These are phyloP conservation scores for Oligia latruncula DNA, from an alignment of 2,888 invertebrate species.

Conservation along the genomic window DNA sequence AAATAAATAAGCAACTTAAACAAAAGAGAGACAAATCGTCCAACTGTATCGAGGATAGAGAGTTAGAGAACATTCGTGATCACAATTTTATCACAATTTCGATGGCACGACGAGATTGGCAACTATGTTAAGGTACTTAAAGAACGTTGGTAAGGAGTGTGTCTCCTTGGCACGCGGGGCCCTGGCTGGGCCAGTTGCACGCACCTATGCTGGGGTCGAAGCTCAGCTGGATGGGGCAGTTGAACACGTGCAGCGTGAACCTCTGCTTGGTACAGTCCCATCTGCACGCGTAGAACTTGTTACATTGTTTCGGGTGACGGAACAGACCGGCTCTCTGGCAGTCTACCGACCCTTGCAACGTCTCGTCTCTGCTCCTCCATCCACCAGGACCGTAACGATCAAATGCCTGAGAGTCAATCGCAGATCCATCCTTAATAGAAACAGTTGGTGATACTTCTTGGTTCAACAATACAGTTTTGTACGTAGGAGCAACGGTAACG, in stretches of 20 bases:
- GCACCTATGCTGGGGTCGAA: slow-evolving; percentile 94
- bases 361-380: slow-evolving; percentile 90
- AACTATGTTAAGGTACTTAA: slow-evolving; percentile 73
- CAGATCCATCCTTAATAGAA: slow-evolving; percentile 69
- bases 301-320: slow-evolving; percentile 94
- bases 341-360: slow-evolving; percentile 90
- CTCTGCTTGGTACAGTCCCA: slow-evolving; percentile 94
- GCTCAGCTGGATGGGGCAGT: slow-evolving; percentile 94
- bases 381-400: slow-evolving; percentile 92
- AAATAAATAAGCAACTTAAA: slow-evolving; percentile 86
- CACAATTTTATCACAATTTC: slow-evolving; percentile 84
- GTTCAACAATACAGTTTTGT: slow-evolving; percentile 82
- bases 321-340: slow-evolving; percentile 91
- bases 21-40: slow-evolving; percentile 81
- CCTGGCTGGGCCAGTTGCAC: slow-evolving; percentile 95
- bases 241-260: slow-evolving; percentile 94
- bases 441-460: slow-evolving; percentile 78
- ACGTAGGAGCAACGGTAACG: slow-evolving; percentile 85
- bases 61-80: slow-evolving; percentile 77
- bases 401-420: slow-evolving; percentile 85
- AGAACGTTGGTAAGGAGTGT: slow-evolving; percentile 91
- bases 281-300: slow-evolving; percentile 95
- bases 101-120: slow-evolving; percentile 86
- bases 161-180: slow-evolving; percentile 93
- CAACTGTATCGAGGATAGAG: slow-evolving; percentile 69